A percentile compares a stretch with the other conserved stretches of the same genome.
Evolutionary conservation across 2,888 invertebrate species (phyloP).

Genomic region (Celastrina argiolus): DNA sequence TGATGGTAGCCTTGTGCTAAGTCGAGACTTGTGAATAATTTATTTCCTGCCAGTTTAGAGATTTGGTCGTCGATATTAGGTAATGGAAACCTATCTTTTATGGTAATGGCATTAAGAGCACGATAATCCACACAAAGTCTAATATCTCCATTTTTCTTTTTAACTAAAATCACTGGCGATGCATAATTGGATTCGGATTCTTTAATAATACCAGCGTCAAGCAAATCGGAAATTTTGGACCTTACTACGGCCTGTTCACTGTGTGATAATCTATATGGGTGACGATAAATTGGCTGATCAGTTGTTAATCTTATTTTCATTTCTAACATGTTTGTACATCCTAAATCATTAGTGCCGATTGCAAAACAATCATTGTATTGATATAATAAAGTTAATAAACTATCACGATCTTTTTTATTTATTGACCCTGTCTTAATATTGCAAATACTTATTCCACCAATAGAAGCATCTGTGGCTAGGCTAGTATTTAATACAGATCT

Average conservation of each 20-base stretch:
- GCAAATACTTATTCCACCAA: not conserved
- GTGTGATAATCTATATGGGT: slow-evolving; percentile 32
- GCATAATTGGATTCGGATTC: slow-evolving; percentile 35
- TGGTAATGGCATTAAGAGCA: slow-evolving; percentile 25
- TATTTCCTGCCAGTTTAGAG: slow-evolving; percentile 34
- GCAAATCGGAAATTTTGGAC: slow-evolving; percentile 30
- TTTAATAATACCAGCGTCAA: slow-evolving; percentile 36
- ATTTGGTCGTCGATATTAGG: slow-evolving; percentile 38
- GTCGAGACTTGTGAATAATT: slow-evolving; percentile 34
- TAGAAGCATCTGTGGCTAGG: not conserved
- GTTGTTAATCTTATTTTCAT: slow-evolving; percentile 28
- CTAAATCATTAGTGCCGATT: slow-evolving; percentile 30
- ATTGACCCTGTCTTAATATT: not conserved
- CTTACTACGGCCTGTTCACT: slow-evolving; percentile 32
- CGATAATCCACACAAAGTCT: slow-evolving; percentile 20
- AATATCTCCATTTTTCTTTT: slow-evolving; percentile 36
- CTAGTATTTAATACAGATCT: not conserved
- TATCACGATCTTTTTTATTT: slow-evolving; percentile 20
- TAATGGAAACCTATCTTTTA: slow-evolving; percentile 37
- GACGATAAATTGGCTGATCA: slow-evolving; percentile 31
- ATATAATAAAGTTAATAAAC: slow-evolving; percentile 27
- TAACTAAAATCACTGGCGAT: slow-evolving; percentile 35
- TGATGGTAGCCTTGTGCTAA: slow-evolving; percentile 36
- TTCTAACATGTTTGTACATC: slow-evolving; percentile 33
- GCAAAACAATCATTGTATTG: slow-evolving; percentile 32